Base-by-base conservation (phyloP, 2,113 vertebrate species). In the Leucoraja erinaceus region DNA sequence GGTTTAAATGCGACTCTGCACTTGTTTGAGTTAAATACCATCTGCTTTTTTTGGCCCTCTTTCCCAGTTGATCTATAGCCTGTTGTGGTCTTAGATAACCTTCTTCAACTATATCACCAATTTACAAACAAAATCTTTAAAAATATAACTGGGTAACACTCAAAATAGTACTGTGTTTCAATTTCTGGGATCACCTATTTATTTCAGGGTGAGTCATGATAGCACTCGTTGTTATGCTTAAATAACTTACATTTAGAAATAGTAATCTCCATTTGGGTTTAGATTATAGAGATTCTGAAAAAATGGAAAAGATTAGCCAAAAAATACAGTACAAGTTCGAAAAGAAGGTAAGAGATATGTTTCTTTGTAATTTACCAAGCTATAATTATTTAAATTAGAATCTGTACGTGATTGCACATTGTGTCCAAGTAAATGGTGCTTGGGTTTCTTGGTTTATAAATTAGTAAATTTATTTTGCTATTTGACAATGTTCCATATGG, bases 261-360 rank as follows among this genome's bases (percentile, higher is more conserved):
- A 25, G 9, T 47, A 91, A 72, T 8, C 59, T 72, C 68, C 54
- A 38, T 91, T 91, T 91, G 90, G 88, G 8, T 91, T 72, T 91
- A 91, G 90, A 0, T 74, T 38, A 0, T 72, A 4, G 7, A 70
- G 11, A 31, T 70, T 91, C 90, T 91, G 70, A 91, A 74, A 91
- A 12, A 0, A 31, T 91, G 66, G 90, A 91, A 91, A 72, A 33
- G 54, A 0, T 28, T 91, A 47, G 10, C 33, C 33, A 72, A 38
- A 11, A 47, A 14, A 74, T 91, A 91, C 66, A 91, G 90, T 91
- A 72, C 66, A 91, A 54, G 20, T 72, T 10, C 66, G 25, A 91
- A 72, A 91, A 38, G 38, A 91, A 91, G 90, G 90, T 91, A 91
- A 72, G 18, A 72, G 70, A 5, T 20, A 72, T 72, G 6, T 72